Conservation (phyloP, 2,888 invertebrate genomes). For the Malthinus flaveolus region DNA sequence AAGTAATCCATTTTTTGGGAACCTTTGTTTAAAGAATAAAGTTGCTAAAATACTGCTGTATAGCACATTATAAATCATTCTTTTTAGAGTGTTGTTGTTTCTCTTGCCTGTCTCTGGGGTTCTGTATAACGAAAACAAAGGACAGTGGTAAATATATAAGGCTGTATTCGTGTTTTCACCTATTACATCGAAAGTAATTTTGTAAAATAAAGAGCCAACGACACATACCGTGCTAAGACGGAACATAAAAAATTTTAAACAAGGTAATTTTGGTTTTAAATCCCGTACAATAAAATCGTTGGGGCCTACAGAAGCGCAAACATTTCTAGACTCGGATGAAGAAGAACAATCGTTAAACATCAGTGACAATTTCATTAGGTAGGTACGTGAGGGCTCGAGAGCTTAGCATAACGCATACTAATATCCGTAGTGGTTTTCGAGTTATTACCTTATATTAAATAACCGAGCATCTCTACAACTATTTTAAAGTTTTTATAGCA, state of each 20-base stretch:
- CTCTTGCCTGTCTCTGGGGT: slow-evolving; percentile 6
- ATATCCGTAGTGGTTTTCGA: slow-evolving; percentile 22
- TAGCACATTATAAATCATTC: slow-evolving; percentile 8
- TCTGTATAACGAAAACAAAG: slow-evolving; percentile 2
- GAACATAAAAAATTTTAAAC: slow-evolving; percentile 1
- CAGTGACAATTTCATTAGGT: slow-evolving; percentile 31
- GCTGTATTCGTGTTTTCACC: background rate
- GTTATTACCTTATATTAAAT: slow-evolving; percentile 22
- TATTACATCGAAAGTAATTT: background rate
- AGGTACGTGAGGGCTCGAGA: slow-evolving; percentile 26
- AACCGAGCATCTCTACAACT: slow-evolving; percentile 9
- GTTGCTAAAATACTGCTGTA: slow-evolving; percentile 7
- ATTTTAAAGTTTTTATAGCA: slow-evolving; percentile 4
- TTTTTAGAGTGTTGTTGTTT: slow-evolving; percentile 3
- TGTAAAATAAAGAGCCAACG: background rate
- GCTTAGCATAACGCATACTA: slow-evolving; percentile 28
- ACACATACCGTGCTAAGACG: background rate
- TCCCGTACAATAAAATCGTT: slow-evolving; percentile 12
- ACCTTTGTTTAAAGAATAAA: background rate
- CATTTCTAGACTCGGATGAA: slow-evolving; percentile 14
- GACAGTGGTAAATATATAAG: slow-evolving; percentile 1
- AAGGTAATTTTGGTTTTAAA: slow-evolving; percentile 5
- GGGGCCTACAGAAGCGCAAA: slow-evolving; percentile 20
- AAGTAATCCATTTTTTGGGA: no score
- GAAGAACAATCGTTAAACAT: slow-evolving; percentile 29